Conservation (phyloP, 2,888 invertebrate genomes). For the Eupithecia exiguata region DNA sequence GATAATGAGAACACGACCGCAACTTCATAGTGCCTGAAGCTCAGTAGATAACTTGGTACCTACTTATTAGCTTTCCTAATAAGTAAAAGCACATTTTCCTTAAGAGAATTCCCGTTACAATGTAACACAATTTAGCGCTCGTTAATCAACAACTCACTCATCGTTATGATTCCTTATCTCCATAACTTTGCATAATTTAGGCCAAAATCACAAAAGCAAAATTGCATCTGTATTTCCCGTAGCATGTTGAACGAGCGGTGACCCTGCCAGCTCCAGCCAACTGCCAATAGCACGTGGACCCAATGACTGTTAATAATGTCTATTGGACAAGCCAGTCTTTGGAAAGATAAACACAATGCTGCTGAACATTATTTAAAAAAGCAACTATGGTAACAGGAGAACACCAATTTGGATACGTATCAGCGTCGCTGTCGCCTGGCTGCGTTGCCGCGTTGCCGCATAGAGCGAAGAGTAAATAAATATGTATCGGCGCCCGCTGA, state of each 20-base stretch:
- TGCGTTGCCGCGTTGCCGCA: background rate
- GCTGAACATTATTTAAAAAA: background rate
- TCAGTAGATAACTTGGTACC: background rate
- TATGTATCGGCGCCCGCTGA: too few species aligned
- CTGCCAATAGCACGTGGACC: slow-evolving; percentile 24
- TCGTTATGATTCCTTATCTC: slow-evolving; percentile 1
- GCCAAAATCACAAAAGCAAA: slow-evolving; percentile 6
- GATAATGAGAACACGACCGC: background rate
- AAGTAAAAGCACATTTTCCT: background rate
- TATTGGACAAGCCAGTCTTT: slow-evolving; percentile 16
- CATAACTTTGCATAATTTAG: slow-evolving; percentile 13
- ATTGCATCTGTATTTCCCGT: slow-evolving; percentile 9
- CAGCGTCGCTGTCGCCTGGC: background rate
- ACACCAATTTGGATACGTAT: background rate
- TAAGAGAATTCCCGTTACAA: background rate
- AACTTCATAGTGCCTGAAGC: background rate
- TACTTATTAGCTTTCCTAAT: slow-evolving; percentile 4
- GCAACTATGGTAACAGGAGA: background rate
- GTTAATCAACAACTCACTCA: background rate
- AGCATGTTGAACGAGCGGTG: slow-evolving; percentile 11
- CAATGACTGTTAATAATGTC: slow-evolving; percentile 24
- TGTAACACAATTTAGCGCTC: slow-evolving; percentile 3
- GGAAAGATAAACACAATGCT: slow-evolving; percentile 21
- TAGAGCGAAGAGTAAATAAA: background rate
- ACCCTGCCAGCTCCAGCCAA: slow-evolving; percentile 2